Evolutionary conservation across 2,888 invertebrate species (phyloP), one percentile per base, ranked within the genome.

Genomic region (Sphaerophoria taeniata): DNA sequence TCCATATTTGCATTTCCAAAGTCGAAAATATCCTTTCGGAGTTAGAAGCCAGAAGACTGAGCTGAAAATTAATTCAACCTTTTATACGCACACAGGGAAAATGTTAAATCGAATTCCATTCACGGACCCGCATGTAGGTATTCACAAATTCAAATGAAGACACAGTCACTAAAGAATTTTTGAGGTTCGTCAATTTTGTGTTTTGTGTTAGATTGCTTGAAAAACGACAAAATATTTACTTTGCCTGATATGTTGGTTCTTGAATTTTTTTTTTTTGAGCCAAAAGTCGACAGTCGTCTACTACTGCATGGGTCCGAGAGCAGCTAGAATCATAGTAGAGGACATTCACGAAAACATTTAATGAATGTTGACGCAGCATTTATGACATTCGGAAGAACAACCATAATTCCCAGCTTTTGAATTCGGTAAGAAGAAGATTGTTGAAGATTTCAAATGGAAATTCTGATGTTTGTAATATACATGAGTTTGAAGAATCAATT

Each of bases 1-100:
- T 43, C n/a, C 39, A 73, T 72, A 77, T 77, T 82, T 73, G 67
- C 82, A 82, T 82, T 73, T 69, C 60, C 67, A 24, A 65, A 51
- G 65, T 39, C 47, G 31, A 33, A 58, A 76, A 55, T 69, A 47
- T 67, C 67, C 53, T 58, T 76, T 80, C 56, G 56, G 24, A 56
- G 69, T 34, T 72, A 12, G 7, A 24, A 73, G 67, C 60, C 60
- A 73, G 72, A n/a, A 56, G 7, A 60, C 31, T 51, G 9, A 43
- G 34, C 12, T 24, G 24, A 24, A 24, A 24, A 58, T 36, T 67
- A 49, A 56, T 81, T 51, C 55, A 65, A 67, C 11, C 34, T 55
- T 60, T 0, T 65, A 79, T 73, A 67, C 72, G 76, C 71, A 43
- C 43, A 43, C 11, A 67, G n/a, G 55, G 33, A 63, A 36, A 47